A percentile compares a stretch with the other conserved stretches of the same genome.
Conservation (phyloP, 1,140 invertebrate genomes). For the Battus philenor region DNA sequence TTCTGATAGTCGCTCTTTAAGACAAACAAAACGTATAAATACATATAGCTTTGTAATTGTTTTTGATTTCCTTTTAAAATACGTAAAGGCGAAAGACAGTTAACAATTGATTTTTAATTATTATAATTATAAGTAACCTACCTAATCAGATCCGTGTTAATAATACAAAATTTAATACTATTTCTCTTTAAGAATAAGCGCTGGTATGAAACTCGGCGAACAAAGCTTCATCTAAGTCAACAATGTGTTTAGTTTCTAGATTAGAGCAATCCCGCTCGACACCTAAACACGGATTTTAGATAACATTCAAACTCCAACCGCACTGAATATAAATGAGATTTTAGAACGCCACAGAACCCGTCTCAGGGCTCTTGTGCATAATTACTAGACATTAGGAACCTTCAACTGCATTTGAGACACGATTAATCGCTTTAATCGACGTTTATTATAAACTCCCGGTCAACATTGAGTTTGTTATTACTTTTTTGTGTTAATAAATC, state of each 20-base stretch:
- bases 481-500: not conserved
- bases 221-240: conserved; percentile 46
- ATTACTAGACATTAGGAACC: conserved; percentile 54
- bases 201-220: conserved; percentile 42
- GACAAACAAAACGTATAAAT: too few species aligned
- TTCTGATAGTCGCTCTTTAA: too few species aligned
- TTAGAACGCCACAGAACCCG: conserved; percentile 50
- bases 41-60: too few species aligned
- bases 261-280: conserved; percentile 70
- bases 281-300: conserved; percentile 75
- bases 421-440: conserved; percentile 23
- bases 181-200: too few species aligned
- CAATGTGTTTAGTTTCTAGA: conserved; percentile 73
- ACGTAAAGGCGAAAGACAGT: too few species aligned
- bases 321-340: conserved; percentile 75
- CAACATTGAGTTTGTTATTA: too few species aligned
- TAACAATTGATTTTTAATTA: too few species aligned
- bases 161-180: too few species aligned
- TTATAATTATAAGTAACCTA: too few species aligned
- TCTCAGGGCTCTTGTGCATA: conserved; percentile 64
- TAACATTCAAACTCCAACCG: conserved; percentile 72
- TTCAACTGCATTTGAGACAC: conserved; percentile 23
- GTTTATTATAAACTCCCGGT: not conserved
- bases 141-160: too few species aligned
- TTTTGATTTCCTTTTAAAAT: too few species aligned